phyloP scores from a whole-genome alignment of 2,797 vertebrate species.

The Pteropus rufus region DNA sequence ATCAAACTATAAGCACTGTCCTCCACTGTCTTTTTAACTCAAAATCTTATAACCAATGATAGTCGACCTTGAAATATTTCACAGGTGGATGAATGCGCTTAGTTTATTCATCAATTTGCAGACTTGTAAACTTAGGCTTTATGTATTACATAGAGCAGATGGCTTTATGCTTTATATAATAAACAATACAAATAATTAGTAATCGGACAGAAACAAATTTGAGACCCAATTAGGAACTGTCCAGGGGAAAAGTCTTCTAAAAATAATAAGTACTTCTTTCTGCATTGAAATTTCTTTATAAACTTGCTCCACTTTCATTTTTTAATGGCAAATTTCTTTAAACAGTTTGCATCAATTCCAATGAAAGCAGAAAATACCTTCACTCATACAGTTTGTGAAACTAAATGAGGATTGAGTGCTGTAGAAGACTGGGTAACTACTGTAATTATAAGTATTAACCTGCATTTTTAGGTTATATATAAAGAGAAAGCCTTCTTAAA shows the following conservation, averaged over 20 bases:
- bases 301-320: not conserved
- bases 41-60: slow-evolving; percentile 81
- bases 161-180: slow-evolving; percentile 44
- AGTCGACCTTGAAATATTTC: slow-evolving; percentile 82
- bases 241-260: slow-evolving; percentile 19
- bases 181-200: slow-evolving; percentile 45
- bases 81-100: slow-evolving; percentile 80
- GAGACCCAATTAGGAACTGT: slow-evolving; percentile 51
- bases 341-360: not conserved
- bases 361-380: not conserved
- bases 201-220: slow-evolving; percentile 37
- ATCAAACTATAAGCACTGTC: slow-evolving; percentile 80
- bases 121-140: slow-evolving; percentile 63
- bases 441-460: not conserved
- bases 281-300: not conserved
- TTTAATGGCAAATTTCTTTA: not conserved
- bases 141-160: slow-evolving; percentile 47
- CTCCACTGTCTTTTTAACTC: slow-evolving; percentile 82
- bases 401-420: not conserved
- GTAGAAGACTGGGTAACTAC: accelerated
- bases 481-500: slow-evolving; percentile 6
- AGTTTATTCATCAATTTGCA: slow-evolving; percentile 73
- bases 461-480: not conserved
- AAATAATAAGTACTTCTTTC: not conserved
- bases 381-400: slow-evolving; percentile 4